Evolutionary conservation across 2,888 invertebrate species (phyloP).

Genomic region (Agrenia bidenticulata): DNA sequence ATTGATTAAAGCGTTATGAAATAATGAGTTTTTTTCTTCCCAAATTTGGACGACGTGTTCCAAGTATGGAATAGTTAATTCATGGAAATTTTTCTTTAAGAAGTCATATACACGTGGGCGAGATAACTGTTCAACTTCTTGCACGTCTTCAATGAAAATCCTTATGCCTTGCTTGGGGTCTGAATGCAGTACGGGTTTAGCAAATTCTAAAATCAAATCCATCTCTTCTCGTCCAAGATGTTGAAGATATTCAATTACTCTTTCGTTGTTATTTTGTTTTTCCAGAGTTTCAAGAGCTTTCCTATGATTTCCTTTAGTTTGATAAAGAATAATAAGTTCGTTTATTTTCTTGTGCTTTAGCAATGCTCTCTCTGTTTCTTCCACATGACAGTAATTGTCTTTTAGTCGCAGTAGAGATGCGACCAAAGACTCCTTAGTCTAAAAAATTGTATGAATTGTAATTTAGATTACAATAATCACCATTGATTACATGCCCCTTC

Average conservation of each 20-base stretch:
- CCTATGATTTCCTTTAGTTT: constrained; percentile 77
- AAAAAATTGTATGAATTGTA: constrained; percentile 53
- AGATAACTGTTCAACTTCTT: constrained; percentile 86
- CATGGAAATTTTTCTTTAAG: constrained; percentile 75
- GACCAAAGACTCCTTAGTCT: constrained; percentile 94
- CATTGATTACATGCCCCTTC: background rate
- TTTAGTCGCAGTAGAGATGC: constrained; percentile 83
- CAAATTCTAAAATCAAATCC: constrained; percentile 88
- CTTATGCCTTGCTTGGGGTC: constrained; percentile 85
- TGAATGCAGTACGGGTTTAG: constrained; percentile 85
- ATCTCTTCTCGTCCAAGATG: constrained; percentile 72
- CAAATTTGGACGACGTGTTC: constrained; percentile 91
- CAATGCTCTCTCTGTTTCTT: constrained; percentile 88
- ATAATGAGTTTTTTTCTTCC: constrained; percentile 78
- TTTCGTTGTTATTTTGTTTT: constrained; percentile 73
- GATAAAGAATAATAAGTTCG: constrained; percentile 92
- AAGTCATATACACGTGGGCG: constrained; percentile 85
- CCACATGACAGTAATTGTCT: constrained; percentile 83
- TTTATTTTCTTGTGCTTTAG: constrained; percentile 83
- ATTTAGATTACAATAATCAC: background rate
- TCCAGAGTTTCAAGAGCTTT: constrained; percentile 85
- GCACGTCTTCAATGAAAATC: constrained; percentile 77
- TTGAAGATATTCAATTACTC: constrained; percentile 88
- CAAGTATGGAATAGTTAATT: constrained; percentile 84
- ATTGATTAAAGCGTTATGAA: constrained; percentile 88